A percentile compares a stretch with the other conserved stretches of the same genome.
phyloP scores from a whole-genome alignment of 2,797 vertebrate species.

The Oryzias dopingdopingensis region DNA sequence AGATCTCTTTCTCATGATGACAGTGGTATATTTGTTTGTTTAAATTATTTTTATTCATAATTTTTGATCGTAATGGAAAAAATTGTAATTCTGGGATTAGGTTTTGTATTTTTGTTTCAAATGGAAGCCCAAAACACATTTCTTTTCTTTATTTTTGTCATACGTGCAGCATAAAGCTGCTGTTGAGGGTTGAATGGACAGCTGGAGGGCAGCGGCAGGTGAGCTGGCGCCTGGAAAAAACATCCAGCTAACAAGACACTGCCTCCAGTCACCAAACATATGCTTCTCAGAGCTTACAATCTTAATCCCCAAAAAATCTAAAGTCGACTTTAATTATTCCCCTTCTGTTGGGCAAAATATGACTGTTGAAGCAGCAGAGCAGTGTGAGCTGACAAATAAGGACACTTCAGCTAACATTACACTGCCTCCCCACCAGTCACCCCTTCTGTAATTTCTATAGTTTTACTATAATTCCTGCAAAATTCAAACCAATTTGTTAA shows the following conservation, averaged over 20 bases:
- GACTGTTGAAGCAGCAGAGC: slow-evolving; percentile 79
- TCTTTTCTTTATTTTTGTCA: too few species aligned
- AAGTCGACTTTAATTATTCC: too few species aligned
- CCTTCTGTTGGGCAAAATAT: slow-evolving; percentile 4
- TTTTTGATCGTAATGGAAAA: too few species aligned
- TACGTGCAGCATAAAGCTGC: background rate
- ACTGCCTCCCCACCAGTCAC: slow-evolving; percentile 83
- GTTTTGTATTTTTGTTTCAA: too few species aligned
- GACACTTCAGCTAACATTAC: slow-evolving; percentile 86
- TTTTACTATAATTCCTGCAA: too few species aligned
- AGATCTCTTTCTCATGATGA: slow-evolving; percentile 15
- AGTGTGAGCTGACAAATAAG: slow-evolving; percentile 58
- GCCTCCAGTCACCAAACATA: slow-evolving; percentile 79
- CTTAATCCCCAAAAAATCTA: too few species aligned
- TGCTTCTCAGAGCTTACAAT: too few species aligned
- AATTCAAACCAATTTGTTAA: too few species aligned
- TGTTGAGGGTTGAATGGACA: slow-evolving; percentile 46
- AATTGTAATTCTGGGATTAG: too few species aligned
- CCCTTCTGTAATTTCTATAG: background rate
- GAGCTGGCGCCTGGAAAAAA: slow-evolving; percentile 75
- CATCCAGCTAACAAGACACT: slow-evolving; percentile 94
- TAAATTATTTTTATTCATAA: too few species aligned
- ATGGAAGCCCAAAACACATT: too few species aligned
- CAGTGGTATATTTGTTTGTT: background rate
- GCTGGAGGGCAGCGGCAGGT: slow-evolving; percentile 82